Evolutionary conservation across 1,140 invertebrate genomes (phyloP), one percentile per base, ranked within the genome.

Genomic region (Dermatophagoides farinae): DNA sequence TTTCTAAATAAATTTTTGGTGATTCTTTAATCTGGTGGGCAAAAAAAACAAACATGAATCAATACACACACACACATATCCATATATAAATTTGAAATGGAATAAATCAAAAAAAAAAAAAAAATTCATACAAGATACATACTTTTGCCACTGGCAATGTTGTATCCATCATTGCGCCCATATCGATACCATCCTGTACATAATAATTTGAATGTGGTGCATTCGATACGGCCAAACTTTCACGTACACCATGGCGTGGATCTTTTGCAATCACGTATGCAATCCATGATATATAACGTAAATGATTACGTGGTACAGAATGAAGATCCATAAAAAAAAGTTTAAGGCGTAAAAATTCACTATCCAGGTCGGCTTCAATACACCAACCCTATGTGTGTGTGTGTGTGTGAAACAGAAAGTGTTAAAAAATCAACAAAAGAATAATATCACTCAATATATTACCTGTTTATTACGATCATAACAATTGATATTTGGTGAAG

Each of bases 301-400:
- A 64, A 71, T 87, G 85, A 69, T 86, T 87, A 39, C 85, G 73
- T 0, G 86, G 86, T 16, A 89, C 84, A 66, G 86, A 84, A 66
- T 85, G 82, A 20, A 88, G 81, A 67, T 88, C 85, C 57, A 85
- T 84, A 74, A 85, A 88, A 61, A 86, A 80, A 69, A 89, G 60
- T 53, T 68, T 67, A 31, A 90, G 73, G 37, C 82, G 75, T 31
- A 87, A 79, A 6, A 79, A 82, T 64, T 87, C 83, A 0, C 82
- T 83, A 65, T 86, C 84, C 11, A 83, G 78, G 69, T 88, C 85
- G 9, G 82, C 80, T 63, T 86, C 79, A 18, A 89, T 73, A 23
- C 80, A 77, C 86, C 86, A 90, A 0, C 82, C 84, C 67, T 84
- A n/a, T n/a, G n/a, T n/a, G n/a, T n/a, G n/a, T n/a, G n/a, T n/a